Base-by-base conservation (phyloP, 1,140 invertebrate species). In the Cotesia vestalis region DNA sequence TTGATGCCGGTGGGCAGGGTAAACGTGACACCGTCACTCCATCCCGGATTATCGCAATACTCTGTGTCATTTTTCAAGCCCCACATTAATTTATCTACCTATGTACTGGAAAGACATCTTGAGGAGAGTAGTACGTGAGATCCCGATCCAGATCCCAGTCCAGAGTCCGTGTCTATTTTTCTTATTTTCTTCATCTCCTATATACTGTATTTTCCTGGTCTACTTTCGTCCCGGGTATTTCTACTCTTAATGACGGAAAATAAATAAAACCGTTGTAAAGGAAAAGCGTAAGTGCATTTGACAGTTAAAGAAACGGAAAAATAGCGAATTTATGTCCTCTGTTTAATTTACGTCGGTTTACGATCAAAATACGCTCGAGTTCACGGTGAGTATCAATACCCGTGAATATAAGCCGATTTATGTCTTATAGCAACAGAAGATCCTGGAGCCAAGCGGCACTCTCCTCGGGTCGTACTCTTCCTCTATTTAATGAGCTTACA, bases 391-490 rank as follows among this genome's bases (percentile, higher is more conserved):
- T 46, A 46, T 46, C 8, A 46, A 46, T 46, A 46, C 40, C 40
- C 40, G 40, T 46, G 40, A 46, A 46, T 46, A 46, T 46, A 46
- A 46, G 40, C 57, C 57, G 57, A 59, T 59, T 59, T 59, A 27
- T 20, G 14, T 59, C 17, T 59, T 59, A 9, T 20, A 20, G 17
- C 57, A 27, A 20, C 57, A 59, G 40, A 46, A 11, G 6, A 46
- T 46, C 4, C 3, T 17, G 20, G 20, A 59, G 14, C 8, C 17
- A 20, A 59, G 27, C 27, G 27, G 27, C 17, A 59, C 17, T 20
- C 20, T 14, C 14, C 20, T 59, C 8, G 20, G 20, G 55, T 59
- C 55, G 27, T 9, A 20, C 8, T 9, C 20, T 1, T 27, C 2
- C 5, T 20, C 5, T 6, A 17, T 17, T 17, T 59, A 59, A 59